Conservation (phyloP, 2,113 vertebrate genomes). For the Hippopotamus amphibius region DNA sequence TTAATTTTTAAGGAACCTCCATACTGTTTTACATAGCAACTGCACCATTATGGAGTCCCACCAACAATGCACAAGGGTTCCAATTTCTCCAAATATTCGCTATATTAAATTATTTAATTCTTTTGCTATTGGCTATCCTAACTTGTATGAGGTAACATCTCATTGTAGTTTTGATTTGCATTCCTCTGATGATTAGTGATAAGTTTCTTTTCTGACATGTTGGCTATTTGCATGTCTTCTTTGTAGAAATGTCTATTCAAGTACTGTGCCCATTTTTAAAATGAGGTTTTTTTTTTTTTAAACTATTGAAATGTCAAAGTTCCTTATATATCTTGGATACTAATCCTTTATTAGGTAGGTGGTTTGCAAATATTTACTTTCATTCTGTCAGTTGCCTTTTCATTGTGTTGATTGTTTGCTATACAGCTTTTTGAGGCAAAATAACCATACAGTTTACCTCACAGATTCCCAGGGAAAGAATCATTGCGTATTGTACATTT, state of each 20-base stretch:
- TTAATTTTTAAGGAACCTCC: not conserved
- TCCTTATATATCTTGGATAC: not conserved
- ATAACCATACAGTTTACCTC: not conserved
- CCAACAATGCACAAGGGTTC: not conserved
- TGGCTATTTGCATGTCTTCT: not conserved
- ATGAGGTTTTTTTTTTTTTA: not conserved
- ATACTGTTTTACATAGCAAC: not conserved
- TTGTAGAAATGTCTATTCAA: not conserved
- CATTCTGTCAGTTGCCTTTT: not conserved
- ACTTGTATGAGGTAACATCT: not conserved
- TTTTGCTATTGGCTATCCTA: not conserved
- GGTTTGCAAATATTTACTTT: not conserved
- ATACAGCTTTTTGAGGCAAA: not conserved
- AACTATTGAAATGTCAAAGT: not conserved
- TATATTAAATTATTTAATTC: not conserved
- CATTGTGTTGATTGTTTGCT: not conserved
- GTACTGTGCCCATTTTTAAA: not conserved
- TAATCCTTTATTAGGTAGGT: not conserved
- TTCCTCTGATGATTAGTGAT: not conserved
- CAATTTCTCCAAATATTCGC: not conserved
- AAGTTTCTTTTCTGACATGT: not conserved
- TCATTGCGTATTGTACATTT: not conserved
- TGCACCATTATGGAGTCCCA: not conserved
- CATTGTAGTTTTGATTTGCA: not conserved
- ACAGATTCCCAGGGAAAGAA: not conserved